Evolutionary conservation across 30 jellyfish, hydroid and myxozoan species (phyloP).

Genomic region (Clytia hemisphaerica): DNA sequence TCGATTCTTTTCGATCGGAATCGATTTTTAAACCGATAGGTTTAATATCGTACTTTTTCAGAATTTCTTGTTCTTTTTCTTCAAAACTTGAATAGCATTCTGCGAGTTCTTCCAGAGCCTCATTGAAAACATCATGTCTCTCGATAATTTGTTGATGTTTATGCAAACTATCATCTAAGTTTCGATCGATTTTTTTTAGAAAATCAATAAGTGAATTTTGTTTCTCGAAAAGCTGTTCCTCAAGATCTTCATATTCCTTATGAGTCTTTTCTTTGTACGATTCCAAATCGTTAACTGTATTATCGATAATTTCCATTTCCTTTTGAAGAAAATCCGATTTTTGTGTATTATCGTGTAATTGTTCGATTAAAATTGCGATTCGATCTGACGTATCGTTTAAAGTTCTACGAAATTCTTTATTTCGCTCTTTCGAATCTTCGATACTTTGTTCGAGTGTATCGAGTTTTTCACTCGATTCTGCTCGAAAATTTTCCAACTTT

Average conservation of each 20-base stretch:
- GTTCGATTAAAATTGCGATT: conserved; percentile 12
- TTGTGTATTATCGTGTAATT: background rate
- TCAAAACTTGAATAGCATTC: conserved; percentile 3
- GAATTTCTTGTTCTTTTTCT: background rate
- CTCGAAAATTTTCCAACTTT: background rate
- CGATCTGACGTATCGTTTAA: conserved; percentile 7
- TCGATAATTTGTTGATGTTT: conserved; percentile 10
- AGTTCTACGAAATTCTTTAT: conserved; percentile 11
- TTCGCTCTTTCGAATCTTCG: background rate
- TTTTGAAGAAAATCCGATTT: conserved; percentile 12
- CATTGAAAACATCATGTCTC: background rate
- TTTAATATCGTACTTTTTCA: background rate
- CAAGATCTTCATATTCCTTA: background rate
- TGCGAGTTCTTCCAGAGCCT: conserved; percentile 16
- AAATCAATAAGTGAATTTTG: background rate
- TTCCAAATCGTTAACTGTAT: conserved; percentile 11
- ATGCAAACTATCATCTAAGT: background rate
- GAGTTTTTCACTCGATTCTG: background rate
- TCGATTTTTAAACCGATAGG: background rate
- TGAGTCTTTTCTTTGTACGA: conserved; percentile 6
- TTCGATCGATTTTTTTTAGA: conserved; percentile 3
- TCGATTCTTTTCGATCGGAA: background rate
- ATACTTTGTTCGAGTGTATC: conserved; percentile 8
- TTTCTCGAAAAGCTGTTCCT: background rate
- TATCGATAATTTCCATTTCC: conserved; percentile 15